A percentile compares a stretch with the other conserved stretches of the same genome.
phyloP scores from a whole-genome alignment of 2,113 vertebrate genomes.

The Corythoichthys intestinalis region DNA sequence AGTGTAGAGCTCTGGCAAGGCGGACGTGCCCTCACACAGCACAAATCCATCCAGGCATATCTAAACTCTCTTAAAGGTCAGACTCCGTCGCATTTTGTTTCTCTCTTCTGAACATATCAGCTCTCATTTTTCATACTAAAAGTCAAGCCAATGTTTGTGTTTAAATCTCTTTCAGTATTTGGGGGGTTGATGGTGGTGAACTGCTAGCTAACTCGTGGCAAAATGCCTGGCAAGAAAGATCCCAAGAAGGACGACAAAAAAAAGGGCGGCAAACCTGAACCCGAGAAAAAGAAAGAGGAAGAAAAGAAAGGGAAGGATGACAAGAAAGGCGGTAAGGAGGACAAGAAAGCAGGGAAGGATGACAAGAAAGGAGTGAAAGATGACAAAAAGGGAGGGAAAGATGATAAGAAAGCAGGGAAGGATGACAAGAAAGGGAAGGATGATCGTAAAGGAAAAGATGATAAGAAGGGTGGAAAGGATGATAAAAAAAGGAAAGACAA shows the following conservation, averaged over 20 bases:
- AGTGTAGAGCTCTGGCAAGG: constrained; percentile 39
- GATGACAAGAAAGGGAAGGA: constrained; percentile 68
- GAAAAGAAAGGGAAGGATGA: constrained; percentile 69
- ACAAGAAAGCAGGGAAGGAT: constrained; percentile 61
- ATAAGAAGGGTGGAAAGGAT: constrained; percentile 58
- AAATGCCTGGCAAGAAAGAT: constrained; percentile 83
- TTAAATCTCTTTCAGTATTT: constrained; percentile 54
- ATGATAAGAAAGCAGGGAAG: constrained; percentile 66
- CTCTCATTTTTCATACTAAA: constrained; percentile 11
- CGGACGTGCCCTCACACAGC: constrained; percentile 43
- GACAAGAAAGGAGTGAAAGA: constrained; percentile 65
- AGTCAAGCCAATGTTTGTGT: constrained; percentile 37
- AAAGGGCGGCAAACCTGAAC: constrained; percentile 63
- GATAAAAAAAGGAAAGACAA: constrained; percentile 68
- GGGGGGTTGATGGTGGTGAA: constrained; percentile 60
- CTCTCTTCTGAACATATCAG: background rate
- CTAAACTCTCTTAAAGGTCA: constrained; percentile 50
- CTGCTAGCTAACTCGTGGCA: constrained; percentile 18
- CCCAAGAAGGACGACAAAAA: constrained; percentile 62
- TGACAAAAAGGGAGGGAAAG: constrained; percentile 63
- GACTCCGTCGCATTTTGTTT: constrained; percentile 13
- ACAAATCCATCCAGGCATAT: constrained; percentile 32
- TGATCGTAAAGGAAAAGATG: constrained; percentile 54
- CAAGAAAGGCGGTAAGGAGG: constrained; percentile 64
- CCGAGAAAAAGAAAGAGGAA: constrained; percentile 66